A percentile compares a stretch with the other conserved stretches of the same genome.
Evolutionary conservation across 2,888 invertebrate genomes (phyloP).

Genomic region (Polydrusus pterygomalis): DNA sequence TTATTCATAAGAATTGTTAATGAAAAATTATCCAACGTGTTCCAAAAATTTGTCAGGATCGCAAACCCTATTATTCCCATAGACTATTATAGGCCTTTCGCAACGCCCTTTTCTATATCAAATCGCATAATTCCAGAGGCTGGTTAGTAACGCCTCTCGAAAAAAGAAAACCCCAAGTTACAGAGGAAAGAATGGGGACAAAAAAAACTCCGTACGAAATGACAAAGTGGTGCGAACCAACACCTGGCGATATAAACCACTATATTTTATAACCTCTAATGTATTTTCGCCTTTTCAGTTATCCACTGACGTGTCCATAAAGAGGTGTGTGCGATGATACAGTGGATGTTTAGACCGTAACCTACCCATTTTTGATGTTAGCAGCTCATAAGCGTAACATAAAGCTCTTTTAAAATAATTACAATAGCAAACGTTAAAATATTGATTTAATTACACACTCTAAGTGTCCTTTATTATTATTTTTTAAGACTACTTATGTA

Average conservation of each 20-base stretch:
- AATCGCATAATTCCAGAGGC: constrained; percentile 72
- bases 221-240: constrained; percentile 60
- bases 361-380: constrained; percentile 52
- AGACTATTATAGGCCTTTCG: constrained; percentile 60
- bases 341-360: constrained; percentile 58
- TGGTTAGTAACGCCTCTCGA: constrained; percentile 68
- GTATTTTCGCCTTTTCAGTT: constrained; percentile 53
- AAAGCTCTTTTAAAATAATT: background rate
- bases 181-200: constrained; percentile 58
- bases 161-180: constrained; percentile 61
- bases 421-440: background rate
- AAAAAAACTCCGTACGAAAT: constrained; percentile 59
- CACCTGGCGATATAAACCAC: constrained; percentile 63
- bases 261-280: constrained; percentile 56
- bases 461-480: no score
- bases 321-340: constrained; percentile 58
- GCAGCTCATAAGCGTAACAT: background rate
- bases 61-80: constrained; percentile 64
- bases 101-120: constrained; percentile 70
- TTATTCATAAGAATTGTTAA: constrained; percentile 60
- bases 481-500: no score
- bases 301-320: constrained; percentile 52
- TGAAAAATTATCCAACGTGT: constrained; percentile 67
- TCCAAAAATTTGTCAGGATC: constrained; percentile 68
- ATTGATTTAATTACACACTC: no score